Conservation (phyloP, 2,797 vertebrate species). For the Pipistrellus pygmaeus region DNA sequence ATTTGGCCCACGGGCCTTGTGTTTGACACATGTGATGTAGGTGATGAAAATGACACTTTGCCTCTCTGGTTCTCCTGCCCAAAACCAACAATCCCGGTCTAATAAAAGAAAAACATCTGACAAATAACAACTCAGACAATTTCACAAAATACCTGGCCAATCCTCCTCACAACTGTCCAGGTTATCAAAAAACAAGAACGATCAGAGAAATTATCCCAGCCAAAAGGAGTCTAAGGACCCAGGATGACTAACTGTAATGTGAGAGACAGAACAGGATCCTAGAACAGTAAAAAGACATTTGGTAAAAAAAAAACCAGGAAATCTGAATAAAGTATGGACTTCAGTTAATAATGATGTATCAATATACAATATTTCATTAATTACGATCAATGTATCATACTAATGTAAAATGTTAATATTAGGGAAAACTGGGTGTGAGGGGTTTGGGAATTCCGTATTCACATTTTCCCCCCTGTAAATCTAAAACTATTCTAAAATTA, state of each 20-base stretch:
- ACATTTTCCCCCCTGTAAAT: not conserved
- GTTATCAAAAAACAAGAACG: constrained; percentile 9
- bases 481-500: constrained; percentile 10
- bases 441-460: not conserved
- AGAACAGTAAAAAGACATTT: not conserved
- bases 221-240: not conserved
- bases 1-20: no score
- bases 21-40: no score
- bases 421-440: not conserved
- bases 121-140: not conserved
- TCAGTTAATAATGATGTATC: not conserved
- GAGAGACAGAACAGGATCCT: not conserved
- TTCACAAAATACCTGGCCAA: not conserved
- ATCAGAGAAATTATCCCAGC: not conserved
- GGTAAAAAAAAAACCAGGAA: not conserved
- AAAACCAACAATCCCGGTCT: not conserved
- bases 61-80: not conserved
- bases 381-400: not conserved
- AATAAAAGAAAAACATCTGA: not conserved
- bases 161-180: not conserved
- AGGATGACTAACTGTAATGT: no score
- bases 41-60: not conserved
- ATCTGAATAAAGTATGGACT: not conserved
- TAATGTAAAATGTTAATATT: not conserved
- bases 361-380: not conserved